Conservation (phyloP, 2,888 invertebrate species). For the Cheiracanthium punctorium region DNA sequence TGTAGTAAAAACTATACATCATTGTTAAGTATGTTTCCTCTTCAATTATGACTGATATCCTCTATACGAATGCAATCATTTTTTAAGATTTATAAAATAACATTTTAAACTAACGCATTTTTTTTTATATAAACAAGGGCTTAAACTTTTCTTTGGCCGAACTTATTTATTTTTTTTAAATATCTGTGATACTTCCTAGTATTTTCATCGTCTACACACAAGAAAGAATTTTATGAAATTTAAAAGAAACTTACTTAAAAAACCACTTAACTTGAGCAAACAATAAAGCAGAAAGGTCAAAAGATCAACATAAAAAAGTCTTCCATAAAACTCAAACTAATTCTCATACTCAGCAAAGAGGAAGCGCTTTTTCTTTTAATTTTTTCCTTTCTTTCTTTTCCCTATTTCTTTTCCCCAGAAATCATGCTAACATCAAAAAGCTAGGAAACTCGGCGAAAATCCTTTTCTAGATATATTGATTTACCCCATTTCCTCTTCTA, state of each 20-base stretch:
- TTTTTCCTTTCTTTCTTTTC: conserved; percentile 48
- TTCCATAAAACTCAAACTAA: conserved; percentile 66
- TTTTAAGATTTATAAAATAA: too few species aligned
- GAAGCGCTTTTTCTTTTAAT: conserved; percentile 33
- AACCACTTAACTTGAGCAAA: conserved; percentile 68
- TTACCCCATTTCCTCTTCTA: conserved; percentile 29
- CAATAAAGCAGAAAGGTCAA: conserved; percentile 64
- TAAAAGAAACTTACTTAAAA: conserved; percentile 56
- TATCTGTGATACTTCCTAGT: too few species aligned
- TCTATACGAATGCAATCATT: too few species aligned
- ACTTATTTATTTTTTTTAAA: too few species aligned
- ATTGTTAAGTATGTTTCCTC: too few species aligned
- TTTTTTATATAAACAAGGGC: too few species aligned
- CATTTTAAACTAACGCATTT: too few species aligned
- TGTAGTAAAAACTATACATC: too few species aligned
- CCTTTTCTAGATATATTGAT: conserved; percentile 51
- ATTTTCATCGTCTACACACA: too few species aligned
- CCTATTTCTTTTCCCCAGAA: conserved; percentile 57
- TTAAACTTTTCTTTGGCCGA: too few species aligned
- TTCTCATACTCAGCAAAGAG: conserved; percentile 66
- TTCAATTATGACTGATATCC: too few species aligned
- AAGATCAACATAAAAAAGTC: conserved; percentile 65
- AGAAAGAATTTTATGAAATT: conserved; percentile 12
- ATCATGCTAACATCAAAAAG: conserved; percentile 57
- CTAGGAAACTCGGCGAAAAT: conserved; percentile 41